Percentiles rank a stretch among this genome's conserved stretches.
Evolutionary conservation across 1,140 invertebrate genomes (phyloP).

Genomic region (Whitmania pigra): DNA sequence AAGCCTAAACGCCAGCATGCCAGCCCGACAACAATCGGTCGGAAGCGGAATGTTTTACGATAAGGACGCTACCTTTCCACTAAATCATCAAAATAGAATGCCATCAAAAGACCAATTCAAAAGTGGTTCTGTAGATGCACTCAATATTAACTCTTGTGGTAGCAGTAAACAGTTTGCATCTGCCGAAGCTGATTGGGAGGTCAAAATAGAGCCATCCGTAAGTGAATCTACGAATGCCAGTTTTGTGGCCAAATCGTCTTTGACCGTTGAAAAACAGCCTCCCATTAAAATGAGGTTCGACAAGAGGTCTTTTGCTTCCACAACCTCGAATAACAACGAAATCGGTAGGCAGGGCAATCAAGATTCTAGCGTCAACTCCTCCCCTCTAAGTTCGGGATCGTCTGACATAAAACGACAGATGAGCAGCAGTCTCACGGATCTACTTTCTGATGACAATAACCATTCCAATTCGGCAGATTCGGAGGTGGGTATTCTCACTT

Average conservation of each 20-base stretch:
- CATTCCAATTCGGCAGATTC: slow-evolving; percentile 8
- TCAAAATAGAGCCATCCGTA: background rate
- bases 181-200: background rate
- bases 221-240: background rate
- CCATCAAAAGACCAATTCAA: too few relatives aligned
- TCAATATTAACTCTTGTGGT: too few relatives aligned
- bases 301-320: background rate
- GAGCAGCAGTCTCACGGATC: background rate
- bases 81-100: too few relatives aligned
- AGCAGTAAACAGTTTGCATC: too few relatives aligned
- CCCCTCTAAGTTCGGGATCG: background rate
- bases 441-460: background rate
- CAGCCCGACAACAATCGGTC: too few relatives aligned
- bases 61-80: too few relatives aligned
- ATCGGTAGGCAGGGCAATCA: background rate
- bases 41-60: too few relatives aligned
- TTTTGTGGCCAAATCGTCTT: background rate
- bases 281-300: background rate
- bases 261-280: background rate
- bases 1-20: background rate
- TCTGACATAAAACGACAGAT: background rate
- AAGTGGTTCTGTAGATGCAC: too few relatives aligned
- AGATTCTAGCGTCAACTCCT: background rate
- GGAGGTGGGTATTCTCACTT: slow-evolving; percentile 12
- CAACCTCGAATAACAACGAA: background rate